phyloP scores from a whole-genome alignment of 2,113 vertebrate species.

The Phainopepla nitens region DNA sequence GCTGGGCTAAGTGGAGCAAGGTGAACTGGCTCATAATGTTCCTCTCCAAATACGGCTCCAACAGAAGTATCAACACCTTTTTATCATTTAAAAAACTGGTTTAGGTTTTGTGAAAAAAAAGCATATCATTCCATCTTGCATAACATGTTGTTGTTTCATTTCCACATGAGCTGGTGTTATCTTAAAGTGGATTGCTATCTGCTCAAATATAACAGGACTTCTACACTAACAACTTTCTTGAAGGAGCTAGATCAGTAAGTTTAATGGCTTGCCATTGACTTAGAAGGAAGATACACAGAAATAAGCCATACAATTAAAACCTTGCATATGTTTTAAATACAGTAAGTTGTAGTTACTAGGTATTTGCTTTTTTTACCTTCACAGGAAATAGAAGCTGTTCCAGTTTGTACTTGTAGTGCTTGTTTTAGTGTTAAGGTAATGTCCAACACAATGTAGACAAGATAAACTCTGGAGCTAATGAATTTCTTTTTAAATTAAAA shows the following conservation, averaged over 20 bases:
- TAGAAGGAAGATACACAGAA: not conserved
- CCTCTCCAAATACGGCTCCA: not conserved
- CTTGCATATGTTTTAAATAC: not conserved
- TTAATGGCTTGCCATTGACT: not conserved
- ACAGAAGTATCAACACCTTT: not conserved
- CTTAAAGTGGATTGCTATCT: not conserved
- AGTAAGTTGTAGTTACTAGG: not conserved
- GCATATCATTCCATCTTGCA: not conserved
- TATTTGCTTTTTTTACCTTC: not conserved
- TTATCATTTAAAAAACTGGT: not conserved
- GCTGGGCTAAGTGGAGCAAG: not conserved
- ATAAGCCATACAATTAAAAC: not conserved
- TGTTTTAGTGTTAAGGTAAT: not conserved
- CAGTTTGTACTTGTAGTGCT: not conserved
- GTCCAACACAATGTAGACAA: not conserved
- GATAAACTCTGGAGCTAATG: not conserved
- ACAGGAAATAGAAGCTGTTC: not conserved
- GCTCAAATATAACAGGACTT: not conserved
- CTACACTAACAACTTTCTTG: not conserved
- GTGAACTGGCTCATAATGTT: not conserved
- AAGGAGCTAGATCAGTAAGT: not conserved
- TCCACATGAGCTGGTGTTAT: not conserved
- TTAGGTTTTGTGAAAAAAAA: not conserved
- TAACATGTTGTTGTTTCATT: not conserved
- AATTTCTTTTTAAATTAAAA: not conserved